These are phyloP conservation scores for Hippocampus guttulatus DNA, from an alignment of 2,113 vertebrate genomes.

Conservation along the genomic window DNA sequence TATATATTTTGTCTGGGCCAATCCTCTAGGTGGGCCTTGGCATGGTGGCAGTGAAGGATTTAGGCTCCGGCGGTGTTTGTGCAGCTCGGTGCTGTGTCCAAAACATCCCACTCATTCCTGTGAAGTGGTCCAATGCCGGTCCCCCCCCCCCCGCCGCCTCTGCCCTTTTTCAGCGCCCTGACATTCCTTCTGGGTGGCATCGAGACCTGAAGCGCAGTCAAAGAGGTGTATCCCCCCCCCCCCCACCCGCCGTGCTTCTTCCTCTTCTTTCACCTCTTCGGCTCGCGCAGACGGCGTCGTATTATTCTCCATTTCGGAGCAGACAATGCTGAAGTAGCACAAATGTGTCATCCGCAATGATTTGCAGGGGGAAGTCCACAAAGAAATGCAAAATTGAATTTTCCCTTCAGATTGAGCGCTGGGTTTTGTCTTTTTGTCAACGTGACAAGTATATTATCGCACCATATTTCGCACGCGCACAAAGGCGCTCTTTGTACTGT, in stretches of 20 bases:
- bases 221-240: slow-evolving; percentile 30
- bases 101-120: slow-evolving; percentile 57
- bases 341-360: slow-evolving; percentile 42
- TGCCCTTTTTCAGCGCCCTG: slow-evolving; percentile 49
- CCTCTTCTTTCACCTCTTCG: slow-evolving; percentile 27
- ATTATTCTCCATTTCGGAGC: slow-evolving; percentile 22
- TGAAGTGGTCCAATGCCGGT: slow-evolving; percentile 70
- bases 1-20: slow-evolving; percentile 66
- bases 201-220: slow-evolving; percentile 43
- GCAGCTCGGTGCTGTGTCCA: slow-evolving; percentile 64
- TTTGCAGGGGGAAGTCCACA: slow-evolving; percentile 29
- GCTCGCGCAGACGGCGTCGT: slow-evolving; percentile 28
- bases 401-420: slow-evolving; percentile 28
- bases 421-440: slow-evolving; percentile 57
- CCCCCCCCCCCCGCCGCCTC: slow-evolving; percentile 25
- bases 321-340: slow-evolving; percentile 32
- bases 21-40: slow-evolving; percentile 51
- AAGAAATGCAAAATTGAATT: slow-evolving; percentile 38
- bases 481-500: slow-evolving; percentile 54
- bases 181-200: slow-evolving; percentile 66
- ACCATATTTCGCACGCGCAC: slow-evolving; percentile 44
- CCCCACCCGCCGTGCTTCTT: not conserved
- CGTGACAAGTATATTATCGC: slow-evolving; percentile 58
- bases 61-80: slow-evolving; percentile 68
- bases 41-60: slow-evolving; percentile 58